Evolutionary conservation across 2,888 invertebrate species (phyloP), one percentile per base, ranked within the genome.

Genomic region (Cyrtodaria siliqua): DNA sequence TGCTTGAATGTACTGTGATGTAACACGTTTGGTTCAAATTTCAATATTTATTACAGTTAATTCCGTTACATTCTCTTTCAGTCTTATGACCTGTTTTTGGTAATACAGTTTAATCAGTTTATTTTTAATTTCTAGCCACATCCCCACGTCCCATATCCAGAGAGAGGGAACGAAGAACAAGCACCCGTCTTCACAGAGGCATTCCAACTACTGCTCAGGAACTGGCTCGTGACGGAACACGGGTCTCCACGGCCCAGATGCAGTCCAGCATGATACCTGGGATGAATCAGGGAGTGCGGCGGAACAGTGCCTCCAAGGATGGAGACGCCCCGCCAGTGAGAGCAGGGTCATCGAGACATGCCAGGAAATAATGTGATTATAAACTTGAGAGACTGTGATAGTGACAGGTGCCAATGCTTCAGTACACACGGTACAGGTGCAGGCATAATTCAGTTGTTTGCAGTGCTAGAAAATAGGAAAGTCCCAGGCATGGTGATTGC

Each of bases 61-160:
- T n/a, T n/a, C n/a, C n/a, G n/a, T n/a, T n/a, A n/a, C n/a, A n/a
- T n/a, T n/a, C n/a, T n/a, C n/a, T n/a, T n/a, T n/a, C n/a, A n/a
- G n/a, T n/a, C n/a, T n/a, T n/a, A n/a, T n/a, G n/a, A n/a, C n/a
- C n/a, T n/a, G n/a, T n/a, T n/a, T n/a, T n/a, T n/a, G n/a, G n/a
- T n/a, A n/a, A n/a, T n/a, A n/a, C n/a, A n/a, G n/a, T n/a, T 33
- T 33, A 33, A 33, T 33, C 33, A 33, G 33, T 38, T n/a, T 24
- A 12, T 12, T 33, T 33, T 12, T 33, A 8, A 38, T 24, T 85
- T 83, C 8, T 82, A 92, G 92, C 88, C 42, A 86, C 90, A 23
- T 91, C 91, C 24, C 91, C 91, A 14, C 72, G 91, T 23, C 91
- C 91, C 12, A 87, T 91, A 60, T 91, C 92, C 0, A 72, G 92